phyloP scores from a whole-genome alignment of 1,140 invertebrate genomes.

The Condylostylus longicornis region DNA sequence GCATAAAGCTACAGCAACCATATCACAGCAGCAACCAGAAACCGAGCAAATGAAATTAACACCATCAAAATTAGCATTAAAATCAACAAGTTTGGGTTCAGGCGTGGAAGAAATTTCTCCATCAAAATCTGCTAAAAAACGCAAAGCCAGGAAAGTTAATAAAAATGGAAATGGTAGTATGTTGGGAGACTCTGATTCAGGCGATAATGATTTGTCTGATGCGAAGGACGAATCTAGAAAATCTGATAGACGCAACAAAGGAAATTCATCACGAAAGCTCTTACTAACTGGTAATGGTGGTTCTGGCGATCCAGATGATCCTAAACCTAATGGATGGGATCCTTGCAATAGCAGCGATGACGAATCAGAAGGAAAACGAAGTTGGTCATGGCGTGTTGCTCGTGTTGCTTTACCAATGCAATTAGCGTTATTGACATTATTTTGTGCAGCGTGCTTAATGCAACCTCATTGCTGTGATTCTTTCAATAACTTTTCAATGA shows the following conservation, averaged over 20 bases:
- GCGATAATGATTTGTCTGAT: neutral
- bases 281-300: conserved; percentile 11
- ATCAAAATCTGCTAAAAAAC: no score
- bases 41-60: no score
- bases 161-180: no score
- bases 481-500: conserved; percentile 65
- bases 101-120: no score
- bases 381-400: conserved; percentile 60
- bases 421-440: conserved; percentile 61
- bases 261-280: conserved; percentile 6
- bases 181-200: conserved; percentile 2
- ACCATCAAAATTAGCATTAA: no score
- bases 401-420: conserved; percentile 66
- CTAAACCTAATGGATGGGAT: conserved; percentile 29
- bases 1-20: conserved; percentile 14
- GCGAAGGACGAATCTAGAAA: conserved; percentile 9
- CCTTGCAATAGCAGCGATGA: conserved; percentile 25
- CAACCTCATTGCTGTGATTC: conserved; percentile 73
- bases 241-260: conserved; percentile 8
- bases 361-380: conserved; percentile 35
- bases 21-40: conserved; percentile 10
- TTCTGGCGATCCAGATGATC: conserved; percentile 22
- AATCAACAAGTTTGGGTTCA: no score
- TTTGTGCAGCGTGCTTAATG: conserved; percentile 65
- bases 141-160: no score